Evolutionary conservation across 2,797 vertebrate species (phyloP).

Genomic region (Knipowitschia caucasica): DNA sequence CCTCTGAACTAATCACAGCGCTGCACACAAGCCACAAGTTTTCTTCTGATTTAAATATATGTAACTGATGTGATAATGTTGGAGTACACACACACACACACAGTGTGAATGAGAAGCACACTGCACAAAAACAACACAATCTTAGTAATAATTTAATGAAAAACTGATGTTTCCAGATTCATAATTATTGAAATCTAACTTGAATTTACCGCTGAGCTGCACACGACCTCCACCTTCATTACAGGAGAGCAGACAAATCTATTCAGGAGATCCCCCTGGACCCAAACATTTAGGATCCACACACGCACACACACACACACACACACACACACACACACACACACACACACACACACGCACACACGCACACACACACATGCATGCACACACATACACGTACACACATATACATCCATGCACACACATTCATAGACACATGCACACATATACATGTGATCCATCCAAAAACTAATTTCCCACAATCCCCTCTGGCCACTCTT

Average conservation of each 20-base stretch:
- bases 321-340: too few relatives aligned
- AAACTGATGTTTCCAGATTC: background rate
- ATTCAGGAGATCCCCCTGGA: constrained; percentile 41
- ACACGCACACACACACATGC: too few relatives aligned
- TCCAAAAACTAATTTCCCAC: constrained; percentile 63
- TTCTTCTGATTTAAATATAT: too few relatives aligned
- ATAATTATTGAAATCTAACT: constrained; percentile 16
- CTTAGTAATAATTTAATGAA: background rate
- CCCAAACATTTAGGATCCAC: constrained; percentile 36
- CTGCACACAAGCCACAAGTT: too few relatives aligned
- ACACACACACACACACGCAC: too few relatives aligned
- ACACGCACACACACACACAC: too few relatives aligned
- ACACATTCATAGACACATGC: too few relatives aligned
- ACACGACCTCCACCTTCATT: constrained; percentile 42
- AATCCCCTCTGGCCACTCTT: constrained; percentile 57
- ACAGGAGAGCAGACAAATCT: constrained; percentile 32
- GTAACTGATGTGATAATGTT: background rate
- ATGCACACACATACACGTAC: too few relatives aligned
- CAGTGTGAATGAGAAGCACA: background rate
- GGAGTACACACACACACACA: background rate
- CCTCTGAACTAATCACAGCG: too few relatives aligned
- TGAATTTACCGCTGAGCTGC: constrained; percentile 16
- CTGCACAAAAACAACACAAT: background rate
- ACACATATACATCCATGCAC: too few relatives aligned
- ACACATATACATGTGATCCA: constrained; percentile 62